Base-by-base conservation (phyloP, 1,140 invertebrate genomes). In the Diprion similis region DNA sequence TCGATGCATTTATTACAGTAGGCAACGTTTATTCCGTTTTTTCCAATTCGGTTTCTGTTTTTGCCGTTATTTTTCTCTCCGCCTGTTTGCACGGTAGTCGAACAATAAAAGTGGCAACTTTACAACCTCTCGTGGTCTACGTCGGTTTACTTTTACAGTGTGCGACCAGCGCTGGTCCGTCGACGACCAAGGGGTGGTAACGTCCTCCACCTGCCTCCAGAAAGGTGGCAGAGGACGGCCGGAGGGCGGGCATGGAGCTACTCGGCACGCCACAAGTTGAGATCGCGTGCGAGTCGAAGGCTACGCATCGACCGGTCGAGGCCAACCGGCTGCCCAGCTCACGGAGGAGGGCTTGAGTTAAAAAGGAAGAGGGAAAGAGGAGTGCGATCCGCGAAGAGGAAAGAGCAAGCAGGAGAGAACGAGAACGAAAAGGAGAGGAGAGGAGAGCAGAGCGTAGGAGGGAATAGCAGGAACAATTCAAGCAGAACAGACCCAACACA, bases 181-280 rank as follows among this genome's bases (percentile, higher is more conserved):
- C 24, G 1, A 8, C n/a, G 51, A 17, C n/a, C 51, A 59, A 37
- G 51, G 71, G 70, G 46, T 74, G 68, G 65, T 71, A 74, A 73
- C 73, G 48, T 47, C 47, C 66, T 68, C 67, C 45, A 68, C 46
- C 46, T 48, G 46, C 46, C 18, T 66, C 51, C 73, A 64, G 73
- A 66, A 71, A 74, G 73, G 64, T 71, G 59, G 59, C 46, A 17
- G 24, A 66, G 46, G 68, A 37, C 67, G 37, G 67, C 68, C 19
- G 19, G 46, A 46, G 48, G 37, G 24, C 51, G 51, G 51, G n/a
- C 51, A 4, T 59, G 51, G 51, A 8, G 51, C 51, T 10, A 59
- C 3, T 17, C 51, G 51, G 51, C 51, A 59, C 51, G 51, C 51
- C 51, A 59, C 51, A 59, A 59, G 51, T 59, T 59, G 51, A 59